Percentiles rank a stretch among this genome's conserved stretches.
phyloP scores from a whole-genome alignment of 2,113 vertebrate species.

The Ariopsis seemanni region DNA sequence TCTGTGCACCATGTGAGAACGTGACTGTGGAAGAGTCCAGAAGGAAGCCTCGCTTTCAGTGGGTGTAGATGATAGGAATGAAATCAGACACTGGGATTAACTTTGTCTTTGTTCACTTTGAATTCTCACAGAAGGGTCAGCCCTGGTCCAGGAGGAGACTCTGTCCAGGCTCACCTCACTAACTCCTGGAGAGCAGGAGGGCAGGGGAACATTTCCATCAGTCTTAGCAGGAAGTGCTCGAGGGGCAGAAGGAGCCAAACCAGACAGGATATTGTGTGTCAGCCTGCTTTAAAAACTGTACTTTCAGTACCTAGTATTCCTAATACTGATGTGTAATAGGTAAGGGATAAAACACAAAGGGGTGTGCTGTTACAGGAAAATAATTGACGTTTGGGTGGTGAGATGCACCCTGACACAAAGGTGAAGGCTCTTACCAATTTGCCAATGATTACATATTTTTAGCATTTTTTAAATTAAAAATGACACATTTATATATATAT shows the following conservation, averaged over 20 bases:
- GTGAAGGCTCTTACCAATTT: not conserved
- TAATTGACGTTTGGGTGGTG: not conserved
- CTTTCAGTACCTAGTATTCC: not conserved
- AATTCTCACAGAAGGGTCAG: constrained; percentile 74
- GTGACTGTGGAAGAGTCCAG: constrained; percentile 63
- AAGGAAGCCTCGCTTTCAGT: constrained; percentile 76
- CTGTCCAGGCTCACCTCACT: constrained; percentile 62
- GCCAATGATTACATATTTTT: not conserved
- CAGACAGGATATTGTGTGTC: constrained; percentile 59
- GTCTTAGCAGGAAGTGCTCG: constrained; percentile 32
- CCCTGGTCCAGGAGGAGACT: constrained; percentile 70
- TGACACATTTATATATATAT: too few species aligned
- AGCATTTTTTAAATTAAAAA: not conserved
- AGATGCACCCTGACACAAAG: not conserved
- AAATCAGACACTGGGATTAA: constrained; percentile 80
- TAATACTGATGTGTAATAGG: not conserved
- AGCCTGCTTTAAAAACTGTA: not conserved
- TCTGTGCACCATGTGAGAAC: constrained; percentile 69
- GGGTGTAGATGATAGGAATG: constrained; percentile 75
- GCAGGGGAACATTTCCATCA: constrained; percentile 56
- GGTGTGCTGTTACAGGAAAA: not conserved
- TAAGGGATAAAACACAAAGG: not conserved
- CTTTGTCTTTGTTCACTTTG: constrained; percentile 71
- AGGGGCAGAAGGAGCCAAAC: constrained; percentile 25
- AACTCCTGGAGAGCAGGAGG: constrained; percentile 66